Evolutionary conservation across 2,113 vertebrate genomes (phyloP), one percentile per base, ranked within the genome.

Genomic region (Cyrtonyx montezumae): DNA sequence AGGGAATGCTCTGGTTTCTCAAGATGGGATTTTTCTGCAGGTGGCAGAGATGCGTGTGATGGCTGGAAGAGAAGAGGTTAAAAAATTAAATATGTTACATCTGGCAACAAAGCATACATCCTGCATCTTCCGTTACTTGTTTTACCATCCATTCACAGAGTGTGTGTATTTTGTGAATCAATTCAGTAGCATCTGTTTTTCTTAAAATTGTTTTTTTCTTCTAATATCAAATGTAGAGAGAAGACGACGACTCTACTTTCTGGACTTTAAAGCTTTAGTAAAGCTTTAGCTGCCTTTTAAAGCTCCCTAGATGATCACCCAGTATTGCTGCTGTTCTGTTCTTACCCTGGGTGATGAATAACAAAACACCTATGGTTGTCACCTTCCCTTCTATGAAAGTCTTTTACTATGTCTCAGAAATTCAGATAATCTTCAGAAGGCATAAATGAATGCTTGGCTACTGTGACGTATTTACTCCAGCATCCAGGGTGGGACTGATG

Each of bases 1-100:
- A 0, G 42, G 5, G 78, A 46, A 36, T 79, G 95, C 32, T 91
- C 97, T 91, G 87, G 87, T 28, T 93, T 89, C 70, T 78, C 76
- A 74, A 93, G 42, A 28, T 43, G 1, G 18, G 93, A 42, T 30
- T 96, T 37, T 71, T 95, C 80, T 73, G 59, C 59, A 59, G 40
- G 2, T 62, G 94, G 32, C n/a, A 70, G 83, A 85, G 93, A 34
- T 22, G 4, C 3, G 36, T 91, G 93, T 87, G 58, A 61, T 92
- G 87, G 37, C 36, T 96, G 79, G 36, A 87, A 62, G 34, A 36
- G 15, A 87, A 42, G 34, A 26, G 71, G 17, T 16, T 62, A 79
- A 82, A 37, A 36, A 68, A n/a, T 74, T 88, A 21, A 1, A n/a
- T 8, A 20, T 7, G 13, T 13, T 2, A 7, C 1, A 3, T 28